Evolutionary conservation across 2,888 invertebrate species (phyloP), one percentile per base, ranked within the genome.

Genomic region (Baccha elongata): DNA sequence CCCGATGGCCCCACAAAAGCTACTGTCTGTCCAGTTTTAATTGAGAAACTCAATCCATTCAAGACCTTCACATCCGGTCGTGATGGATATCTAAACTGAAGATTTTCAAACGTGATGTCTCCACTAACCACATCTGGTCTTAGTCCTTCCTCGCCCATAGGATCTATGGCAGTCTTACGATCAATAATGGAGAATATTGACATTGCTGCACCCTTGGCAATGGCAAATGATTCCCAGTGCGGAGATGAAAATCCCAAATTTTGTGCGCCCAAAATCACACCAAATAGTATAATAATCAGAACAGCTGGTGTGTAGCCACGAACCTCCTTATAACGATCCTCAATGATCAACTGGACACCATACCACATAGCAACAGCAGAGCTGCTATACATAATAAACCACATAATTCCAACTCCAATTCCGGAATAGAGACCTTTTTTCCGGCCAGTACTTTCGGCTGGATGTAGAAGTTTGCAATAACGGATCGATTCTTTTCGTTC

Each of bases 311-410:
- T 94, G 85, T 95, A 96, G 0, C 92, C 90, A 0, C 93, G 93
- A 1, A 89, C 87, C 0, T 90, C 91, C 26, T 92, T 91, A 0
- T 91, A 89, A 10, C 94, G 92, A 87, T 94, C 93, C 0, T 93
- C 92, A 40, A 95, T 87, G 62, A 96, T 95, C 19, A 96, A 91
- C 35, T 92, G 92, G 0, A 95, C 94, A 0, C 96, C 96, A 88
- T 95, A 96, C 95, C 95, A 96, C 89, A 96, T 95, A 0, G 95
- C 93, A 6, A 96, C 88, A 0, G 95, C 94, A 88, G 95, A 95
- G 62, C 94, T 94, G 21, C 93, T 91, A 87, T 95, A 96, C 60
- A 95, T 94, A 64, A 96, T 93, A 50, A 95, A 91, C 95, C 95
- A 96, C 93, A 95, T 94, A 0, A 94, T 86, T 0, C 93, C 95